Evolutionary conservation across 2,113 vertebrate species (phyloP), one percentile per base, ranked within the genome.

Genomic region (Oncorhynchus masou): DNA sequence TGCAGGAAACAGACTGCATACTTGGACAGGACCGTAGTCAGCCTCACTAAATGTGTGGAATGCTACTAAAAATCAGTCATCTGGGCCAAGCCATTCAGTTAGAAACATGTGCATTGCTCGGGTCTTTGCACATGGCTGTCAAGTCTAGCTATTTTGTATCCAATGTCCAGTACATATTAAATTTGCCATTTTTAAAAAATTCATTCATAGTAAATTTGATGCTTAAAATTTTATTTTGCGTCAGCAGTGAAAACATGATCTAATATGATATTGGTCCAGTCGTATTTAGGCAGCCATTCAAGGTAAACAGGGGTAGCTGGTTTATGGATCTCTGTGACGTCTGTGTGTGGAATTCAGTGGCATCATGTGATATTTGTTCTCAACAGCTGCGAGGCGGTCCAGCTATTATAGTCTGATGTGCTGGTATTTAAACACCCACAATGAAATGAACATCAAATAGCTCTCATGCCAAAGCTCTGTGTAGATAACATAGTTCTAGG

Each of bases 1-100:
- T 89, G 74, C 86, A 85, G 91, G 90, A 92, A 91, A 88, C 82
- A 19, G 75, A 65, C 73, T n/a, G 80, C 84, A 88, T 90, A 78
- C 88, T 90, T 88, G 83, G 87, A 85, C 83, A 86, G 73, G 77
- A 87, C 90, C 79, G 13, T 79, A 74, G 77, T 79, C 76, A 69
- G 79, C 77, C 71, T 88, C 73, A 60, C 75, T 86, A 77, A 84
- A 81, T 88, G 74, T 11, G 64, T 84, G 86, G 88, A 91, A 87
- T 89, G 84, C 75, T 82, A 39, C 70, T 85, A 16, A 80, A 86
- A 87, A 88, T 87, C 76, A 77, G 74, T 85, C 86, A 84, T 82
- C 69, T 74, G 79, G 75, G 74, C 69, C 76, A 69, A 51, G 59
- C 20, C 39, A 65, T 81, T 71, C 49, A 62, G 68, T 71, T 59